Evolutionary conservation across 2,797 vertebrate genomes (phyloP).

Genomic region (Pseudochirops cupreus): DNA sequence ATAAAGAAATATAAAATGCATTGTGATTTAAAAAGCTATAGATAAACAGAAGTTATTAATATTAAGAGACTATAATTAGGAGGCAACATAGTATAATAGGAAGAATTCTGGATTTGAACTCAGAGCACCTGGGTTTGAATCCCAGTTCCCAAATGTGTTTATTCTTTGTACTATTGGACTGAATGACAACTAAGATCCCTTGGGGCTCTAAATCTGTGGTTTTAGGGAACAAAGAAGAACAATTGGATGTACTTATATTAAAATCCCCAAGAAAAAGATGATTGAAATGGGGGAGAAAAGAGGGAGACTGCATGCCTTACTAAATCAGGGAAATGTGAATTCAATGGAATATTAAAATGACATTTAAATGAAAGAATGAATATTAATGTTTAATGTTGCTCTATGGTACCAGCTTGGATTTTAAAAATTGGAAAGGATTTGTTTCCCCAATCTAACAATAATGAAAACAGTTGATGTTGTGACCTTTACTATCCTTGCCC

Average conservation of each 20-base stretch:
- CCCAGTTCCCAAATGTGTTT: not conserved
- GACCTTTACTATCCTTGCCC: not conserved
- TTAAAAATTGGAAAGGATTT: slow-evolving; percentile 26
- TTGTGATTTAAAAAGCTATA: not conserved
- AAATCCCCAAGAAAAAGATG: not conserved
- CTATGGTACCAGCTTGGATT: slow-evolving; percentile 4
- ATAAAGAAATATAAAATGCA: not conserved
- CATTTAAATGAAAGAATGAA: not conserved
- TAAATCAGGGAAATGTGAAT: slow-evolving; percentile 13
- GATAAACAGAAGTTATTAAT: not conserved
- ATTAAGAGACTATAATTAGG: not conserved
- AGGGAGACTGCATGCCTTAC: not conserved
- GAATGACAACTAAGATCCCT: not conserved
- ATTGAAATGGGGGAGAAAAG: not conserved
- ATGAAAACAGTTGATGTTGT: not conserved
- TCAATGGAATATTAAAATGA: slow-evolving; percentile 43
- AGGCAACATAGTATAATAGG: not conserved
- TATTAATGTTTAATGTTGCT: slow-evolving; percentile 29
- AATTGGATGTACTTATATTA: not conserved
- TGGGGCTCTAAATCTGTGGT: not conserved
- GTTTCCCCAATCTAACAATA: slow-evolving; percentile 10
- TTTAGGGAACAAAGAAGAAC: not conserved
- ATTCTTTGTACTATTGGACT: not conserved
- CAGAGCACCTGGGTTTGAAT: not conserved
- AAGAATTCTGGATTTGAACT: not conserved